Base-by-base conservation (phyloP, 2,113 vertebrate genomes). In the Cyprinodon brontotheroides region DNA sequence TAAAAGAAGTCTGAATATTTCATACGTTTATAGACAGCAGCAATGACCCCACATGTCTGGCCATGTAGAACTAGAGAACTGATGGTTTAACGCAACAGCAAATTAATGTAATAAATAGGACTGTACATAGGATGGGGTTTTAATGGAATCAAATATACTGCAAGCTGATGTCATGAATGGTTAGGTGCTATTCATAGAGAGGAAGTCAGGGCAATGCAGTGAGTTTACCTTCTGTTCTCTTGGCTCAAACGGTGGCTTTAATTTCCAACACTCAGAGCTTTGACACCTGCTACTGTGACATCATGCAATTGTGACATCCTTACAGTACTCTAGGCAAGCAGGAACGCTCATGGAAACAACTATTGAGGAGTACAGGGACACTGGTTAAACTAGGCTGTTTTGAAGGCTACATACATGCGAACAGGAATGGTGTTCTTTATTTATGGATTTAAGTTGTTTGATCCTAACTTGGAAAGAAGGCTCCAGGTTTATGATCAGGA, bases 271-370 rank as follows among this genome's bases (percentile, higher is more conserved):
- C 89, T 87, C 77, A 70, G 81, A 78, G 89, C 85, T 90, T 78
- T 87, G 87, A 91, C 89, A 89, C 83, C 89, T 89, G 88, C 81
- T 87, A 71, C 79, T 20, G 61, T 89, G 84, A 88, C 86, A 77
- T 87, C 81, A 84, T 82, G 48, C 68, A 75, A 70, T 68, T 65
- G 22, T 81, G 71, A 81, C 78, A 78, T 65, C 78, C 74, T 74
- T 74, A 72, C 74, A 61, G 29, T 70, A 75, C 66, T 75, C 74
- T 45, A 68, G 6, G 40, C 50, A 60, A 72, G 65, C 63, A 66
- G 22, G 20, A 36, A 72, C 43, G 61, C 65, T 38, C 61, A 63
- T 67, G 61, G 64, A 68, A 45, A 29, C 36, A 29, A 45, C 11
- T 6, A 45, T 12, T 74, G 61, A 71, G 29, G 29, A 29, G 29